These are phyloP conservation scores for Peromyscus aztecus DNA, from an alignment of 2,797 vertebrate species.

Conservation along the genomic window DNA sequence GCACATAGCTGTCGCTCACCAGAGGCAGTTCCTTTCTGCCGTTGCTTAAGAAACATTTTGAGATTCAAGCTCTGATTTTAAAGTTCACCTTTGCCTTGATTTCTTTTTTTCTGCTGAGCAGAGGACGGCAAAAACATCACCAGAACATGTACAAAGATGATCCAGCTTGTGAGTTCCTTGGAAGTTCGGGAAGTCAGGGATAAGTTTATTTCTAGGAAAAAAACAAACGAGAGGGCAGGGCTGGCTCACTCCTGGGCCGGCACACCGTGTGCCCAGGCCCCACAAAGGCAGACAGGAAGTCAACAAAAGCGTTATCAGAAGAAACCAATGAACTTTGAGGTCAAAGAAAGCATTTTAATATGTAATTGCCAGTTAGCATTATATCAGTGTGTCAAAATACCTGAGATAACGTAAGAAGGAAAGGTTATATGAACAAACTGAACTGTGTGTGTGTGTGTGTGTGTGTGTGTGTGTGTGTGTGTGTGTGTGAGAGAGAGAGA, in stretches of 20 bases:
- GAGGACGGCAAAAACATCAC: not conserved
- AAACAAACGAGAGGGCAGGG: not conserved
- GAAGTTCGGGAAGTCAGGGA: not conserved
- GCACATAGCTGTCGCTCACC: not conserved
- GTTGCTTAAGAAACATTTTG: constrained; percentile 6
- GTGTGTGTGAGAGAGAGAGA: not conserved
- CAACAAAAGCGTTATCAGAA: not conserved
- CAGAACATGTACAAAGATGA: constrained; percentile 6
- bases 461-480: not conserved
- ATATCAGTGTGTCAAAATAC: not conserved
- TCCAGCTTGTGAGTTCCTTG: not conserved
- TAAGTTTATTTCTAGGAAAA: constrained; percentile 4
- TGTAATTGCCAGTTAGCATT: not conserved
- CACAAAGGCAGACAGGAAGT: not conserved
- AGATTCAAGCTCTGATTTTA: constrained; percentile 27
- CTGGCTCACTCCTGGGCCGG: not conserved
- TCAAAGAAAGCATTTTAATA: constrained; percentile 21
- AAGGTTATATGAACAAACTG: not conserved
- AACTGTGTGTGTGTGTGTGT: not conserved
- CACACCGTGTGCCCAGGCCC: rapidly evolving
- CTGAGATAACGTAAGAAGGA: not conserved
- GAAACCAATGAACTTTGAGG: not conserved
- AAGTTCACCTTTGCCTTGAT: not conserved
- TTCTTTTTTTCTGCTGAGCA: not conserved
- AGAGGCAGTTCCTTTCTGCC: not conserved